Base-by-base conservation (phyloP, 2,113 vertebrate genomes). In the Pseudorhombus dupliciocellatus region DNA sequence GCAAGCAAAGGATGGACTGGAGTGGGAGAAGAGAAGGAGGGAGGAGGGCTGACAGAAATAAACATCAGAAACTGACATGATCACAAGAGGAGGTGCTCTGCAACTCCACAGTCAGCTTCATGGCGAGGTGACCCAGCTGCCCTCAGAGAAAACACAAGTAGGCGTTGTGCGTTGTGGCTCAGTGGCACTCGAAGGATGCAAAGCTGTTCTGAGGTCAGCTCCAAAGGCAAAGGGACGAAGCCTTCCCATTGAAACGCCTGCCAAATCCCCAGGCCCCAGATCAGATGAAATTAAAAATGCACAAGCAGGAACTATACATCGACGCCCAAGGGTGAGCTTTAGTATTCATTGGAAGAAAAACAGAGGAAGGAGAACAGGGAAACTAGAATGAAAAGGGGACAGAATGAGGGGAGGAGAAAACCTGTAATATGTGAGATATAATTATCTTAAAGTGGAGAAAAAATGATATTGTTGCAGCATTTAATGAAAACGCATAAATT, bases 261-360 rank as follows among this genome's bases (percentile, higher is more conserved):
- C 73, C 64, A 80, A 86, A 74, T 75, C 80, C 80, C 77, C 15
- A 11, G 78, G 69, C 67, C 22, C 25, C 22, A 54, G 58, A 84
- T 86, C 75, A 80, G 66, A 85, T 76, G 52, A 81, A 80, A 87
- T 84, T 66, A 75, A 85, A 88, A 77, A 87, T 83, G 85, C 66
- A 87, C 66, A 65, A 30, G 72, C 46, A 59, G 66, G 70, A 73
- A 75, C 66, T 83, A 52, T 84, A 87, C 73, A 76, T 77, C n/a
- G 18, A 57, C 2, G 31, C 82, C 51, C 21, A 2, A 65, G 71
- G 78, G 62, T 56, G 25, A 26, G 61, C 73, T 68, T 54, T 34
- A 55, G 58, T 46, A 72, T 59, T 21, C n/a, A 59, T 65, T n/a
- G 4, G 31, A 50, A 66, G 52, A 53, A 52, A 60, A 56, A 83